A percentile compares a stretch with the other conserved stretches of the same genome.
These are phyloP conservation scores for Melanerpes formicivorus DNA, from an alignment of 2,113 vertebrate species.

Conservation along the genomic window DNA sequence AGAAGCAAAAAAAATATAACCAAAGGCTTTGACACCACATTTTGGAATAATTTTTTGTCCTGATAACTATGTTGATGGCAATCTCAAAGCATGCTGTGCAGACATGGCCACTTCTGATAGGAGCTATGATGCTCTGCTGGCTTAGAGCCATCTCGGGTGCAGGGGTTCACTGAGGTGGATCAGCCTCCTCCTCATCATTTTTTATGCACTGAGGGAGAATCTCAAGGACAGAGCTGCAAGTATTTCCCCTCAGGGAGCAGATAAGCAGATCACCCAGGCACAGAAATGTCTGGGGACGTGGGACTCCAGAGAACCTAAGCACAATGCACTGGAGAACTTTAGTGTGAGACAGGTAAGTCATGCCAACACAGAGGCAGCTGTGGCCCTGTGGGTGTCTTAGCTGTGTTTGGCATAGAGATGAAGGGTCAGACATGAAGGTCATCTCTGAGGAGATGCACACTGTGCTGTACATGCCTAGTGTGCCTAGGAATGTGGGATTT, in stretches of 20 bases:
- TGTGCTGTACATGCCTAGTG: fast-evolving
- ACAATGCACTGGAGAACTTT: fast-evolving
- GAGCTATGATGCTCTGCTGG: not conserved
- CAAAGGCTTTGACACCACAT: not conserved
- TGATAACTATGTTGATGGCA: not conserved
- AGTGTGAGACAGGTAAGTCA: not conserved
- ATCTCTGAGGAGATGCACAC: not conserved
- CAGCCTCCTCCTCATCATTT: not conserved
- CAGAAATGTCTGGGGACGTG: fast-evolving
- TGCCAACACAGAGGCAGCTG: not conserved
- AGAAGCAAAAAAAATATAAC: not conserved
- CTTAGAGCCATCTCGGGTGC: not conserved
- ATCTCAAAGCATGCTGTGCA: fast-evolving
- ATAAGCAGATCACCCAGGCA: not conserved
- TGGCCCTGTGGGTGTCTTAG: not conserved
- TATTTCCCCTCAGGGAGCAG: fast-evolving
- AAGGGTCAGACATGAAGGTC: not conserved
- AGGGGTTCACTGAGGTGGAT: not conserved
- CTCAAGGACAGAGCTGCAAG: not conserved
- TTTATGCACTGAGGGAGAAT: not conserved
- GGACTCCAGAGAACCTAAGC: not conserved
- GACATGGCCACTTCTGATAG: not conserved
- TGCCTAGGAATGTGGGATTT: not conserved
- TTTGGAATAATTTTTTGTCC: not conserved
- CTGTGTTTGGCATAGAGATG: not conserved